Conservation (phyloP, 2,113 vertebrate species). For the Pseudorasbora parva region DNA sequence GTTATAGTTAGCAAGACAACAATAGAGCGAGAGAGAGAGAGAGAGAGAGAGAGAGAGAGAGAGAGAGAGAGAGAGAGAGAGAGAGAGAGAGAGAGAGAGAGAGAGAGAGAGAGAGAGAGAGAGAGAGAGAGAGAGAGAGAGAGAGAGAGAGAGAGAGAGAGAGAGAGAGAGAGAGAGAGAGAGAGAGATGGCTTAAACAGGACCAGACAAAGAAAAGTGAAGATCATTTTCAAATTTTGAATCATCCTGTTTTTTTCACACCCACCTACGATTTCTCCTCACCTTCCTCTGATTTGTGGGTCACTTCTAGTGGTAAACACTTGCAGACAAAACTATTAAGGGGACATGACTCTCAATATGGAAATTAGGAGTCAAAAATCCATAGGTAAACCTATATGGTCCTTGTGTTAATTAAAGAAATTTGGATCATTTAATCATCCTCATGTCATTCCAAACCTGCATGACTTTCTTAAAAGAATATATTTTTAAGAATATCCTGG, state of each 20-base stretch:
- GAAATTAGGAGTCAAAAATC: conserved; percentile 39
- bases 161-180: conserved; percentile 33
- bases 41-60: conserved; percentile 53
- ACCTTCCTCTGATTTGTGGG: background rate
- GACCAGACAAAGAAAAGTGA: background rate
- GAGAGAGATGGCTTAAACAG: conserved; percentile 57
- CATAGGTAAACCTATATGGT: background rate
- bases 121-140: too few relatives aligned
- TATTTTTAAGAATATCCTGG: background rate
- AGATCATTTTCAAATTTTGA: background rate
- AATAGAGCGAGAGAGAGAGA: too few relatives aligned
- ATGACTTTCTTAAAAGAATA: background rate
- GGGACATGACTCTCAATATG: background rate
- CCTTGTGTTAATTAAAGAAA: background rate
- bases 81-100: too few relatives aligned
- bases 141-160: too few relatives aligned
- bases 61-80: too few relatives aligned
- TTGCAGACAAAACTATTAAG: background rate
- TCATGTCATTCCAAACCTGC: background rate
- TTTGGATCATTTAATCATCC: background rate
- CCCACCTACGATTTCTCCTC: background rate
- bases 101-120: too few relatives aligned
- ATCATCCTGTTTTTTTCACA: conserved; percentile 1
- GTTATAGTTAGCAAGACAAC: conserved; percentile 67
- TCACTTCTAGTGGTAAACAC: background rate